Percentiles rank a stretch among this genome's conserved stretches.
Evolutionary conservation across 2,797 vertebrate genomes (phyloP).

Genomic region (Coregonus ussuriensis): DNA sequence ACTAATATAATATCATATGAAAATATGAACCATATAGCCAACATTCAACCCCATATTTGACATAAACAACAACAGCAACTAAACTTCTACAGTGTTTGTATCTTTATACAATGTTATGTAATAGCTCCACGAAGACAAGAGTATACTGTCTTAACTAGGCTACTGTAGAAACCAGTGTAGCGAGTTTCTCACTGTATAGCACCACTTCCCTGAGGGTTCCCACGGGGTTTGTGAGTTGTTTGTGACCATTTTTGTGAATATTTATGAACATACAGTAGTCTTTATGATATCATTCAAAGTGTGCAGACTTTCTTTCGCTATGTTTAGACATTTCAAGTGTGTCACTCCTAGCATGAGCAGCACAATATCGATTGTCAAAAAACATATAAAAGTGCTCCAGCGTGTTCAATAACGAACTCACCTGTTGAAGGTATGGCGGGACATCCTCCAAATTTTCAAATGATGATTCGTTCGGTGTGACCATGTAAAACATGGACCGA

Average conservation of each 20-base stretch:
- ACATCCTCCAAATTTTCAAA: conserved; percentile 82
- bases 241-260: background rate
- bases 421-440: conserved; percentile 86
- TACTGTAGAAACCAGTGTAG: background rate
- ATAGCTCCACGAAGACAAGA: background rate
- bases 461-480: conserved; percentile 82
- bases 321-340: background rate
- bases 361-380: background rate
- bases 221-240: background rate
- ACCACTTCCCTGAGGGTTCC: background rate
- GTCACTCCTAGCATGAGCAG: background rate
- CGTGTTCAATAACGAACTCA: conserved; percentile 62
- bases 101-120: background rate
- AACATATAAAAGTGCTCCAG: background rate
- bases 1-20: background rate
- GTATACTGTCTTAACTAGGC: background rate
- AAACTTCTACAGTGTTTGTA: background rate
- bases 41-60: background rate
- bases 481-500: conserved; percentile 79
- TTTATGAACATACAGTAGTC: background rate
- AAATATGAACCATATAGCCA: background rate
- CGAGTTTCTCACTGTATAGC: background rate
- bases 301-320: background rate
- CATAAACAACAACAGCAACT: background rate
- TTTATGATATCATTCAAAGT: background rate